These are phyloP conservation scores for Pseudomyrmex cubaensis DNA, from an alignment of 1,140 invertebrate species.

Conservation along the genomic window DNA sequence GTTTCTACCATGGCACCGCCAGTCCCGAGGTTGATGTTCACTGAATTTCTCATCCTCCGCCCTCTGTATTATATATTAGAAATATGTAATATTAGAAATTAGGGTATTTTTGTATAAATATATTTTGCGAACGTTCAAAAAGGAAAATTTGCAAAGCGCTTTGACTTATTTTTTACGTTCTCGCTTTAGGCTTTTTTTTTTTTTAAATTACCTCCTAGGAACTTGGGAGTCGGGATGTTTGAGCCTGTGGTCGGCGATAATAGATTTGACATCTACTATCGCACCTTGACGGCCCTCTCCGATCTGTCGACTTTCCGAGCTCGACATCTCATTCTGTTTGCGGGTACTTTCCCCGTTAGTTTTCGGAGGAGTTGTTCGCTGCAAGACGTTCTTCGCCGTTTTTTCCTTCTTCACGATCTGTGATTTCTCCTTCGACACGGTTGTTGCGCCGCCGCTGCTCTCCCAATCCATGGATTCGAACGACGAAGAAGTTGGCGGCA, in stretches of 20 bases:
- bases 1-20: conserved; percentile 83
- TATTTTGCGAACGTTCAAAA: too few species aligned
- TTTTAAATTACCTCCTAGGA: conserved; percentile 85
- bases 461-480: conserved; percentile 75
- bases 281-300: conserved; percentile 90
- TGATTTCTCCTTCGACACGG: conserved; percentile 62
- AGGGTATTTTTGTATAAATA: too few species aligned
- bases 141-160: too few species aligned
- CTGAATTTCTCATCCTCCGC: conserved; percentile 83
- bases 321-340: conserved; percentile 70
- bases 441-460: conserved; percentile 42
- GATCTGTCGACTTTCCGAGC: conserved; percentile 83
- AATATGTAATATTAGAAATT: not conserved
- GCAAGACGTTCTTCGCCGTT: conserved; percentile 47
- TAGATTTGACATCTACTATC: conserved; percentile 92
- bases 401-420: conserved; percentile 71
- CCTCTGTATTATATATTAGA: conserved; percentile 70
- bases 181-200: not conserved
- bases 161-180: too few species aligned
- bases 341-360: conserved; percentile 69
- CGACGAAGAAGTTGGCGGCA: conserved; percentile 75
- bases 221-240: conserved; percentile 89
- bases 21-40: conserved; percentile 80
- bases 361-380: conserved; percentile 64
- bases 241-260: conserved; percentile 93